Conservation (phyloP, 1,140 invertebrate species). For the Megalonaias nervosa region DNA sequence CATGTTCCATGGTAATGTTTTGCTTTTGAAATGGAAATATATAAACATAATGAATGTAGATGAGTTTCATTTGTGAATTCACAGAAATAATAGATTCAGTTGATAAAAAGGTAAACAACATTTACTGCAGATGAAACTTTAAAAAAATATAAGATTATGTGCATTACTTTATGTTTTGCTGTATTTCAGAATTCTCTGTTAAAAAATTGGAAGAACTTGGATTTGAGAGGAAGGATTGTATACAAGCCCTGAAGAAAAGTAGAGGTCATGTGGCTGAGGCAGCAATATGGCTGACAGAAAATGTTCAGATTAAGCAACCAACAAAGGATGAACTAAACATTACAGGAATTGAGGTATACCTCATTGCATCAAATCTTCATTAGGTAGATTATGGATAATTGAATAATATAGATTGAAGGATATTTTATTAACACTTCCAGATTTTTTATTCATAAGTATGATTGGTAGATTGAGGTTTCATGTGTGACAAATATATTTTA, state of each 20-base stretch:
- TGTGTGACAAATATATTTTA: too few relatives aligned
- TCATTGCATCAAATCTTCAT: background rate
- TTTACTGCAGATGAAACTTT: background rate
- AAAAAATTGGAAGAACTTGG: constrained; percentile 80
- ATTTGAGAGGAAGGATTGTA: constrained; percentile 81
- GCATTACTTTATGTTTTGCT: background rate
- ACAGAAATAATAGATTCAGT: background rate
- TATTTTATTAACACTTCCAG: too few relatives aligned
- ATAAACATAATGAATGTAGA: too few relatives aligned
- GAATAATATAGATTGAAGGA: too few relatives aligned
- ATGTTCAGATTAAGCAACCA: constrained; percentile 65
- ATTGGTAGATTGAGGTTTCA: too few relatives aligned
- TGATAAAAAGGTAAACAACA: background rate
- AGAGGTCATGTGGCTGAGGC: constrained; percentile 85
- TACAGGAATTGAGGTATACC: constrained; percentile 59
- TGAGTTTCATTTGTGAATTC: too few relatives aligned
- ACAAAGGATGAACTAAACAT: constrained; percentile 26
- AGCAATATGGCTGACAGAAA: constrained; percentile 85
- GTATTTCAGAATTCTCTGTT: constrained; percentile 70
- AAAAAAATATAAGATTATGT: background rate
- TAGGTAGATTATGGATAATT: background rate
- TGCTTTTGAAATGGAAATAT: background rate
- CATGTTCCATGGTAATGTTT: too few relatives aligned
- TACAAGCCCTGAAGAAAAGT: constrained; percentile 78
- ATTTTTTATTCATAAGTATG: too few relatives aligned